Base-by-base conservation (phyloP, 2,888 invertebrate species). In the Oscheius sp. region DNA sequence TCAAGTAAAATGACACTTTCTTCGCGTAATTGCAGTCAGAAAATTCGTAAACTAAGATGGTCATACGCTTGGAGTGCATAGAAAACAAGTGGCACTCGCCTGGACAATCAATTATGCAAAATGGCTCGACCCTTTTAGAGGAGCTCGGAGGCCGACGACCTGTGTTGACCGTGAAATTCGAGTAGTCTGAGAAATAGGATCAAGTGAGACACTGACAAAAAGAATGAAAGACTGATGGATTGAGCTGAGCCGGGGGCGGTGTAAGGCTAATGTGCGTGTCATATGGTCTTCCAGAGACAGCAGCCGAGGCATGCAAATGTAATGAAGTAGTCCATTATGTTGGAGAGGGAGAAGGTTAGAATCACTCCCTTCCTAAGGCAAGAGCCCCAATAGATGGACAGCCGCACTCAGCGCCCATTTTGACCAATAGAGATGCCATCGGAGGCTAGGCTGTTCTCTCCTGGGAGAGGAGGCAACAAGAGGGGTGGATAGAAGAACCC, bases 191-290 rank as follows among this genome's bases (percentile, higher is more conserved):
- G n/a, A 47, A 62, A 62, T n/a, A n/a, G 42, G 47, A 37, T 35
- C n/a, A 62, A 42, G 37, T 7, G 13, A 37, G 42, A 62, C n/a
- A 10, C 13, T 5, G 62, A n/a, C 13, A 48, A 63, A 47, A 3
- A 48, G 63, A 33, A 55, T 32, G 4, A 33, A 42, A 42, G 58
- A 21, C 53, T 68, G 68, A 68, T 53, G 68, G 68, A 68, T 68
- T 68, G 21, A 21, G 21, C 21, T 68, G 68, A 51, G 48, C 68
- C 68, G 32, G 21, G 35, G 68, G 68, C 68, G 35, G 68, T 68
- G 68, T 68, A 68, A 68, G 53, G 68, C 68, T 68, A 68, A 68
- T 68, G 68, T n/a, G 68, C 33, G 68, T 68, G 68, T 68, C 68
- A 68, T 68, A 68, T 68, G 68, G 68, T 35, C 55, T 21, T 10